Base-by-base conservation (phyloP, 2,797 vertebrate genomes). In the Poecilia picta region DNA sequence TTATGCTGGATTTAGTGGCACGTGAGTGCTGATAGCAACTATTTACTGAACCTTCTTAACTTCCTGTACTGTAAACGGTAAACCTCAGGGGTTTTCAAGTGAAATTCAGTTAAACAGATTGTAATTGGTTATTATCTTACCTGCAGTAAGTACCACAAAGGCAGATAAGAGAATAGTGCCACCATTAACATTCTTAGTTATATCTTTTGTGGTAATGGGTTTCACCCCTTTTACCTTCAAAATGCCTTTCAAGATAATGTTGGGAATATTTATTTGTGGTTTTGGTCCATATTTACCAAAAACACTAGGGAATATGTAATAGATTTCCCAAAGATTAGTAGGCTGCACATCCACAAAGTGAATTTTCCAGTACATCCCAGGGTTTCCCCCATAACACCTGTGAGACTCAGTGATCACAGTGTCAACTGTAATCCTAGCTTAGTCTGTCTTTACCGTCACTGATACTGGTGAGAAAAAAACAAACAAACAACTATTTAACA, bases 1-100 rank as follows among this genome's bases (percentile, higher is more conserved):
- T 79, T 66, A 74, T 70, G 41, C 41, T 83, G 81, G 84, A 93
- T 93, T 92, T 89, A 85, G 77, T 39, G 31, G 47, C 78, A 84
- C 53, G 68, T 75, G 70, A 81, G 45, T 81, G 80, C 41, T 78
- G 78, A 82, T 82, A 75, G 84, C 55, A 75, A 74, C 77, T 68
- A 47, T 81, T 45, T 31, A 59, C 28, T n/a, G 39, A 55, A 39
- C 31, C 36, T 73, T 39, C 41, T 41, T 57, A 43, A 57, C 15
- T 28, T 59, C 36, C 25, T 28, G 15, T 33, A 33, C 18, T 36
- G 28, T 33, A 23, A 33, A 62, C 3, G 2, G 43, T 10, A 1
- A 31, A 57, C 39, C 25, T 15, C n/a, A 0, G 12, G 13, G 41
- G 15, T 45, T 71, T 71, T n/a, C 39, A 45, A 28, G 41, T 71